A percentile compares a stretch with the other conserved stretches of the same genome.
These are phyloP conservation scores for Steatocranus sp. DNA, from an alignment of 2,797 vertebrate species.

Conservation along the genomic window DNA sequence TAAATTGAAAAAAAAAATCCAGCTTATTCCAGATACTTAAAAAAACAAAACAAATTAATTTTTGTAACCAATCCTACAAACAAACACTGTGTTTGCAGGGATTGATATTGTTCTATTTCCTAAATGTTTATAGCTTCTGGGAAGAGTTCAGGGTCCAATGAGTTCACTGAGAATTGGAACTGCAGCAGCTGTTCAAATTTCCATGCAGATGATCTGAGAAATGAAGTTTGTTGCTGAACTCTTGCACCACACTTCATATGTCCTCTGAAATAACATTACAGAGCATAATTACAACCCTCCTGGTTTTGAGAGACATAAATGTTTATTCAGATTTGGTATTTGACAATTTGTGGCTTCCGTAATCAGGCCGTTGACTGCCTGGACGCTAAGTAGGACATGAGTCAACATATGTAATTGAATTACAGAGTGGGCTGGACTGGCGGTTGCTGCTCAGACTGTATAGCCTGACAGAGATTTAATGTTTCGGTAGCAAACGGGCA, in stretches of 20 bases:
- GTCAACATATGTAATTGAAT: conserved; percentile 50
- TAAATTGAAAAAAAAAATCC: not conserved
- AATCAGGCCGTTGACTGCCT: conserved; percentile 44
- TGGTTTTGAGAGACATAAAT: conserved; percentile 32
- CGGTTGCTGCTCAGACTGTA: not conserved
- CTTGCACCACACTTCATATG: conserved; percentile 14
- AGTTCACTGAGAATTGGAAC: conserved; percentile 1
- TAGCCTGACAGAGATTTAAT: conserved; percentile 22
- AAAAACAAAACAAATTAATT: not conserved
- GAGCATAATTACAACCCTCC: conserved; percentile 34
- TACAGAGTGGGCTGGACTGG: conserved; percentile 23
- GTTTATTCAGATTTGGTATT: conserved; percentile 52
- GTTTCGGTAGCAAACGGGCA: conserved; percentile 30
- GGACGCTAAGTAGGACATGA: conserved; percentile 47
- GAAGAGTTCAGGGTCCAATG: not conserved
- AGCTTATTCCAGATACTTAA: not conserved
- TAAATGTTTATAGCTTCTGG: not conserved
- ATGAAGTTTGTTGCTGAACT: conserved; percentile 5
- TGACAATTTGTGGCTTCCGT: conserved; percentile 56
- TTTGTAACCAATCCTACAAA: not conserved
- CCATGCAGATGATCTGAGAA: not conserved
- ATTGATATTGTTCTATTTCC: not conserved
- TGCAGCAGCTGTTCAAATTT: not conserved
- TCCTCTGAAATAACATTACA: conserved; percentile 30
- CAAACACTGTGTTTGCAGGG: not conserved